Evolutionary conservation across 1,140 invertebrate genomes (phyloP), one percentile per base, ranked within the genome.

Genomic region (Panagrolaimus sp.): DNA sequence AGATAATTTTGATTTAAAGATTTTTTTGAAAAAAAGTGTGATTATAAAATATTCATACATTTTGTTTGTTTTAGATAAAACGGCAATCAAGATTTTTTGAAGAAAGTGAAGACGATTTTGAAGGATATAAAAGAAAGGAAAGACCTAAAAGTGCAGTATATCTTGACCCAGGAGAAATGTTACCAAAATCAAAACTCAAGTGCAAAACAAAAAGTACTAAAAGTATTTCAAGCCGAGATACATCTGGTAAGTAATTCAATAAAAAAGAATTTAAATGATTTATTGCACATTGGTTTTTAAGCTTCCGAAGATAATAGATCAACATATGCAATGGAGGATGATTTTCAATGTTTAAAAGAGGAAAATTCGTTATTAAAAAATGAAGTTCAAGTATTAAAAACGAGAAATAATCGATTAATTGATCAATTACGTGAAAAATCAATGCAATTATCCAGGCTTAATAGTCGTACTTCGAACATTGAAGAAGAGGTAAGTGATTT

Each of bases 371-470:
- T 57, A 4, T 5, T 57, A 16, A 13, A 16, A 57, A 20, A 27
- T 57, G 51, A 57, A 8, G 4, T 57, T 57, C 20, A 57, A 20
- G 9, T 57, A 16, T 57, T n/a, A 11, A 20, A 27, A 20, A n/a
- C 20, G 9, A 20, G 51, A 57, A 57, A 57, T 16, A 57, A 57
- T 20, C 1, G 51, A 8, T 16, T 57, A 4, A 20, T 57, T 57
- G 51, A 57, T 11, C 51, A 57, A 57, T 57, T 57, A 57, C 51
- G 51, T 5, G 20, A 57, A 57, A 57, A 57, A 20, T 57, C 51
- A 16, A 20, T n/a, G 16, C 51, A n/a, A 57, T 20, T 57, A 27
- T 57, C 51, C 4, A 57, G 27, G 51, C 27, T 20, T 57, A 27
- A 57, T 9, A 27, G 51, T 57, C 20, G 20, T n/a, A 57, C 20